Percentiles rank a stretch among this genome's conserved stretches.
Evolutionary conservation across 2,113 vertebrate species (phyloP).

Genomic region (Odocoileus virginianus): DNA sequence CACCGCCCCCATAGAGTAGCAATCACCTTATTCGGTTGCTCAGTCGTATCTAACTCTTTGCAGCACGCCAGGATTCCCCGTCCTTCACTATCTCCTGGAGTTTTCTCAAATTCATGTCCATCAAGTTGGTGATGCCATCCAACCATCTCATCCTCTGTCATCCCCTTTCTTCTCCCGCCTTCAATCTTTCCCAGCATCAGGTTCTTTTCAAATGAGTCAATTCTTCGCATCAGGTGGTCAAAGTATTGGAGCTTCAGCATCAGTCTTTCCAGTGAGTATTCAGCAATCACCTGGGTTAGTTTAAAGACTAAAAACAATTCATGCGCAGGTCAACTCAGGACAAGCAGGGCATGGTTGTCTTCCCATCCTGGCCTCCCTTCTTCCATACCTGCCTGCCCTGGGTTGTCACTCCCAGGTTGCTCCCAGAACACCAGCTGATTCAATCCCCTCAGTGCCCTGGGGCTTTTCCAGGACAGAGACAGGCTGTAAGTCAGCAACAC

Average conservation of each 20-base stretch:
- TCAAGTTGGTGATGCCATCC: background rate
- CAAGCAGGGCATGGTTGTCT: accelerated
- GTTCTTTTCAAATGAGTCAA: background rate
- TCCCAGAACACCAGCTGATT: background rate
- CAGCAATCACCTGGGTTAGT: no score
- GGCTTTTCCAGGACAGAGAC: background rate
- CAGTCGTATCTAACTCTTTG: background rate
- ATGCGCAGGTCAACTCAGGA: accelerated
- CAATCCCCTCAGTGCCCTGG: background rate
- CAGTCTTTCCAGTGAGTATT: background rate
- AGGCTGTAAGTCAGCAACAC: accelerated
- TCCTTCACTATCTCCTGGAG: background rate
- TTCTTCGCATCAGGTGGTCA: background rate
- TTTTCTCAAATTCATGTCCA: background rate
- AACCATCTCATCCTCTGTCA: background rate
- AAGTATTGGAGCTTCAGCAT: background rate
- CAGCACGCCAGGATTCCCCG: background rate
- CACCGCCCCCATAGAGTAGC: background rate
- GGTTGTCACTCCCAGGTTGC: background rate
- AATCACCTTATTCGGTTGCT: background rate
- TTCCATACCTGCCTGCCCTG: background rate
- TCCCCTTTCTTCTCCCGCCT: background rate
- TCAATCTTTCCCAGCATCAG: background rate
- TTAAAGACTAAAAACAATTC: background rate
- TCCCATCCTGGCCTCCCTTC: background rate